Percentiles rank a stretch among this genome's conserved stretches.
These are phyloP conservation scores for Xenopus petersii DNA, from an alignment of 2,797 vertebrate species.

Conservation along the genomic window DNA sequence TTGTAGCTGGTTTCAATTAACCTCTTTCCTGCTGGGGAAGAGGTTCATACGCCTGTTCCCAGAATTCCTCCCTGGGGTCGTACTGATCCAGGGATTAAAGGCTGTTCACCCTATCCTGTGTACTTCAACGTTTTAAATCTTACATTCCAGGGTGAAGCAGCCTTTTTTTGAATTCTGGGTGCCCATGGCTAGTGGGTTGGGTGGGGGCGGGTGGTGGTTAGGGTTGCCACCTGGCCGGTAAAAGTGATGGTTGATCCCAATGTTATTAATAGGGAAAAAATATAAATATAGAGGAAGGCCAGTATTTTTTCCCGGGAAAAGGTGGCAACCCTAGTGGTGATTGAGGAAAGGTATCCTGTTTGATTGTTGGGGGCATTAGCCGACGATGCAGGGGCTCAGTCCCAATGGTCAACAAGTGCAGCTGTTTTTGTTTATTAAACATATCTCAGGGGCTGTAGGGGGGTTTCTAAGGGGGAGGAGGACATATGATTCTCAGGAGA, in stretches of 20 bases:
- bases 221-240: too few relatives aligned
- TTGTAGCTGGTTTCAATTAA: conserved; percentile 17
- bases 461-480: not conserved
- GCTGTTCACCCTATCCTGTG: not conserved
- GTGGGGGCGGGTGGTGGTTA: conserved; percentile 1
- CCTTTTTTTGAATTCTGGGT: conserved; percentile 1
- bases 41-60: conserved; percentile 1
- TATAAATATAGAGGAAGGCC: too few relatives aligned
- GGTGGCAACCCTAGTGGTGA: not conserved
- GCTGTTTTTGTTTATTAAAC: conserved; percentile 5
- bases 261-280: too few relatives aligned
- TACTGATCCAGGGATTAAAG: not conserved
- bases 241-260: too few relatives aligned
- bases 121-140: not conserved
- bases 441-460: conserved; percentile 16
- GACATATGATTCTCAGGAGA: conserved; percentile 1
- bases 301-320: too few relatives aligned
- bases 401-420: not conserved
- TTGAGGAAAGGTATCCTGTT: not conserved
- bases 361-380: not conserved
- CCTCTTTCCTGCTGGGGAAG: conserved; percentile 12
- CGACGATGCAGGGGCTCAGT: not conserved
- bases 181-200: conserved; percentile 6
- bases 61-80: not conserved
- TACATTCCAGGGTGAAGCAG: not conserved